Evolutionary conservation across 2,888 invertebrate species (phyloP), one percentile per base, ranked within the genome.

Genomic region (Hirudinaria manillensis): DNA sequence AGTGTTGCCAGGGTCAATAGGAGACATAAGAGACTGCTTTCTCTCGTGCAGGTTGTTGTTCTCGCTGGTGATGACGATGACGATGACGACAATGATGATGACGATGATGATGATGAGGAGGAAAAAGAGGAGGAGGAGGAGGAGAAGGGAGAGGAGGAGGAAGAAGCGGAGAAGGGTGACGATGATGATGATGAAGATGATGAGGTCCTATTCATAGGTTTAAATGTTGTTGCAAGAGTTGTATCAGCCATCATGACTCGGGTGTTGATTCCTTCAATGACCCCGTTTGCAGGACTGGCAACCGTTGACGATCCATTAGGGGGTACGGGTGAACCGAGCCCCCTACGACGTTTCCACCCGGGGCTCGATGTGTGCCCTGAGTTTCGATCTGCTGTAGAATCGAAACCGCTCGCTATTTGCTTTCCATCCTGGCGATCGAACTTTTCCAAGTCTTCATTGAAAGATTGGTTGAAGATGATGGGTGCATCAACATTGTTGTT

Each of bases 81-180:
- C 51, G 56, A 55, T 71, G 71, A 61, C 56, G 71, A 32, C 34
- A 55, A 27, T 55, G 75, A 75, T 75, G 75, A 71, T 71, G 75
- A 75, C 55, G 75, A 75, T 71, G 75, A 32, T 61, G 73, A 36
- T 56, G 65, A 6, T 56, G 73, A 73, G 29, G 32, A 24, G 24
- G 53, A 53, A 6, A 10, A 72, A 51, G 55, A 66, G 19, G 66
- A 66, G 7, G 66, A 66, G 7, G 66, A 66, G 16, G 66, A 66
- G 3, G 13, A 61, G 10, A n/a, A 13, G 10, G 61, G 21, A 13
- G 61, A 13, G 10, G 61, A 61, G 10, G 1, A 19, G 10, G 61
- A 29, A 19, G 29, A 61, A 2, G 61, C 1, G 10, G 61, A 66
- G 7, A 27, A 66, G 16, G 66, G 27, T 61, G 13, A 61, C 21